Evolutionary conservation across 2,797 vertebrate genomes (phyloP).

Genomic region (Coracias cyanogaster): DNA sequence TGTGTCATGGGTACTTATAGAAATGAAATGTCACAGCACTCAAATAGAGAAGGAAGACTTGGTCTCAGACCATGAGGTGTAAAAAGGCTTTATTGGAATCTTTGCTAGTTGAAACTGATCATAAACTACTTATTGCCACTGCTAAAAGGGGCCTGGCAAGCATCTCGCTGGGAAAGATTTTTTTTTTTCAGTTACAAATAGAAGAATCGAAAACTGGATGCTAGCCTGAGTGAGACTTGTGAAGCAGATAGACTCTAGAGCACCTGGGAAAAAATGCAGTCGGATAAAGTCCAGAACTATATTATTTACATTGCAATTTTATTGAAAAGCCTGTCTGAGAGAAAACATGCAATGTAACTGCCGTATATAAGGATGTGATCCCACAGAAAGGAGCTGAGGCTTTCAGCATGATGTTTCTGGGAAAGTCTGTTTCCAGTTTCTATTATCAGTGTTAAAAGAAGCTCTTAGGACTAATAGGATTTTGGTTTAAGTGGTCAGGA

Average conservation of each 20-base stretch:
- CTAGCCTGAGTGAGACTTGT: not conserved
- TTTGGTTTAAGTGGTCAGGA: constrained; percentile 12
- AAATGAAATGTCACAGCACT: constrained; percentile 57
- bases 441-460: not conserved
- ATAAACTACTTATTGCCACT: constrained; percentile 47
- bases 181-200: not conserved
- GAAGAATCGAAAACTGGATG: not conserved
- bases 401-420: constrained; percentile 23
- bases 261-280: not conserved
- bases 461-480: not conserved
- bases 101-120: constrained; percentile 44
- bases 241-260: not conserved
- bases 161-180: not conserved
- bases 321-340: not conserved
- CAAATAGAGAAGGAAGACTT: constrained; percentile 49
- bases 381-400: not conserved
- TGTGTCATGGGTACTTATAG: constrained; percentile 55
- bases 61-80: constrained; percentile 28
- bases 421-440: constrained; percentile 13
- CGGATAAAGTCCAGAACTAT: not conserved
- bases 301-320: constrained; percentile 21
- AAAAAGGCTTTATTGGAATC: constrained; percentile 53
- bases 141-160: constrained; percentile 20
- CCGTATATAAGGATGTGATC: not conserved
- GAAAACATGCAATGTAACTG: not conserved